These are phyloP conservation scores for Anguilla anguilla DNA, from an alignment of 2,797 vertebrate species.

Conservation along the genomic window DNA sequence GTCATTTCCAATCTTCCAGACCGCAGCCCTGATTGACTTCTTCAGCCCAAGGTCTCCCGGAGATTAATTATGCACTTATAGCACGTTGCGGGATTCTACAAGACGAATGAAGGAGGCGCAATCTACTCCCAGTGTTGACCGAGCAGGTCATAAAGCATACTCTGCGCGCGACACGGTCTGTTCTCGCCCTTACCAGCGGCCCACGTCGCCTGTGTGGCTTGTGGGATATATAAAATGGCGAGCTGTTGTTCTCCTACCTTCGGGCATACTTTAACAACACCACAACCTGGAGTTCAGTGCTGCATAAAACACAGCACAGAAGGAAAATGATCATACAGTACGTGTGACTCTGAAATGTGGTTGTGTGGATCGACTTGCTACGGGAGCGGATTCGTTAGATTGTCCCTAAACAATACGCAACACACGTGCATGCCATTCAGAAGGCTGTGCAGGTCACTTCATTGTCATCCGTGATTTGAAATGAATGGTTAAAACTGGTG, in stretches of 20 bases:
- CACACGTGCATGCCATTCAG: neutral
- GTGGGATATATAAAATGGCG: neutral
- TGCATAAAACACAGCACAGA: neutral
- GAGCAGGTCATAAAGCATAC: conserved; percentile 44
- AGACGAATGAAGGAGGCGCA: conserved; percentile 43
- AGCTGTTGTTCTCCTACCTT: neutral
- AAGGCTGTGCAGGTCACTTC: neutral
- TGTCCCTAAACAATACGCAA: neutral
- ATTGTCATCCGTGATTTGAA: neutral
- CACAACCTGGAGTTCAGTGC: neutral
- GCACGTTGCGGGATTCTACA: conserved; percentile 30
- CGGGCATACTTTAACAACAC: neutral
- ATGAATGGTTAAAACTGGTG: neutral
- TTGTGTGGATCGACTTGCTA: neutral
- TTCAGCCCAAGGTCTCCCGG: conserved; percentile 33
- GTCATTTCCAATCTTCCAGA: conserved; percentile 25
- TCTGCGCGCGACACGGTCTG: conserved; percentile 36
- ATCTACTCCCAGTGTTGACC: conserved; percentile 48
- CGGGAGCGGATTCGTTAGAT: neutral
- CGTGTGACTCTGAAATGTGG: neutral
- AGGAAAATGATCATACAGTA: neutral
- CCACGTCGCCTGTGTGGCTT: neutral
- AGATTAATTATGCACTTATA: conserved; percentile 42
- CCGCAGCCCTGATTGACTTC: conserved; percentile 38
- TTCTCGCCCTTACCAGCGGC: neutral